Evolutionary conservation across 2,797 vertebrate species (phyloP).

Genomic region (Leptoclinus maculatus): DNA sequence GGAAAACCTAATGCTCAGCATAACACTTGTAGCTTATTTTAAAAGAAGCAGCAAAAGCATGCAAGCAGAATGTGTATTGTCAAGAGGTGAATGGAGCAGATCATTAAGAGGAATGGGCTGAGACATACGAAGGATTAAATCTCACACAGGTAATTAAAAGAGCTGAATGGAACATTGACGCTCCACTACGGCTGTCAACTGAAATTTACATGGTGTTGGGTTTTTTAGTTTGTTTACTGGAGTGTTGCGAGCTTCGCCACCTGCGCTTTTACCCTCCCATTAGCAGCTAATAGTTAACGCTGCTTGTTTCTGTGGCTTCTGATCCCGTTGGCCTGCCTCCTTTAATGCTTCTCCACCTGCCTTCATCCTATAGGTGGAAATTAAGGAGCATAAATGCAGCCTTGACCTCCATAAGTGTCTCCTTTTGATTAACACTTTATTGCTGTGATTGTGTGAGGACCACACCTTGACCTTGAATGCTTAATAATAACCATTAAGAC

Average conservation of each 20-base stretch:
- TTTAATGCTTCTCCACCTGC: conserved; percentile 26
- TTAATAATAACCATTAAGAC: conserved; percentile 47
- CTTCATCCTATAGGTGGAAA: conserved; percentile 22
- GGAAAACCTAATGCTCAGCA: not conserved
- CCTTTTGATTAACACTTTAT: conserved; percentile 48
- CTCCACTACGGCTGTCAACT: conserved; percentile 51
- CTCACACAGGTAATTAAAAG: conserved; percentile 84
- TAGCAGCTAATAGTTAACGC: conserved; percentile 51
- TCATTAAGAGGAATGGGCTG: conserved; percentile 82
- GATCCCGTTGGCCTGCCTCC: conserved; percentile 24
- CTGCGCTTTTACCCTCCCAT: conserved; percentile 54
- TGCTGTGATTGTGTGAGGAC: conserved; percentile 32
- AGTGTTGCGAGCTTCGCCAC: conserved; percentile 51
- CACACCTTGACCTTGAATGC: conserved; percentile 56
- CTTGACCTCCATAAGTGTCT: conserved; percentile 41
- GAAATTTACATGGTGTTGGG: conserved; percentile 50
- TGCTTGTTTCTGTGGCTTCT: conserved; percentile 29
- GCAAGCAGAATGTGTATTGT: conserved; percentile 65
- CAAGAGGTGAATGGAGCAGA: conserved; percentile 76
- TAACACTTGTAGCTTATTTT: not conserved
- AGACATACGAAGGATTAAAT: conserved; percentile 81
- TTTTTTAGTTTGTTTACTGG: conserved; percentile 63
- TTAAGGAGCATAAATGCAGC: conserved; percentile 39
- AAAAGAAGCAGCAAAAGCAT: conserved; percentile 23
- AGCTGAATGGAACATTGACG: conserved; percentile 68